phyloP scores from a whole-genome alignment of 2,113 vertebrate species.

The Bostrychus sinensis region DNA sequence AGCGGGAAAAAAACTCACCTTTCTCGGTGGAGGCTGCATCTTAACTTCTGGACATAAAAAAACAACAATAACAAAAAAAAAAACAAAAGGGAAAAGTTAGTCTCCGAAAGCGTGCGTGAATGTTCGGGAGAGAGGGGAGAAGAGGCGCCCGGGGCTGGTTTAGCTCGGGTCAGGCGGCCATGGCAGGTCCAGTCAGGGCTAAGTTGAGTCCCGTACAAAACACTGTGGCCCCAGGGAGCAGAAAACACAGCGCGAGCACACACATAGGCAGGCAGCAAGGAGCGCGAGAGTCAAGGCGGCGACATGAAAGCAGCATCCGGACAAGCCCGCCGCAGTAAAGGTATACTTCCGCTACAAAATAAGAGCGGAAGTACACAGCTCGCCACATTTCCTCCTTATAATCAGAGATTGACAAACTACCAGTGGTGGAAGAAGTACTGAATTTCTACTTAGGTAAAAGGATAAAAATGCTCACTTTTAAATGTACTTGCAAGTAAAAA shows the following conservation, averaged over 20 bases:
- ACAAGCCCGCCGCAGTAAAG: not conserved
- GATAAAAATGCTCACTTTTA: too few relatives aligned
- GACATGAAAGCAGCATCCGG: constrained; percentile 39
- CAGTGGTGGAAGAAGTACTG: too few relatives aligned
- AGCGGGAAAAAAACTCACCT: constrained; percentile 80
- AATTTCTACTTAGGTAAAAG: too few relatives aligned
- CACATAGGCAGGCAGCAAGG: rapidly evolving
- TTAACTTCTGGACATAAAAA: constrained; percentile 72
- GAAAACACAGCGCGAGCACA: constrained; percentile 53
- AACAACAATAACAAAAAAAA: too few relatives aligned
- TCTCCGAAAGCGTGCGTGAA: constrained; percentile 35
- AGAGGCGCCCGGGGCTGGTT: constrained; percentile 3
- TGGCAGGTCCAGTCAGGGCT: constrained; percentile 50
- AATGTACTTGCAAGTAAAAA: too few relatives aligned
- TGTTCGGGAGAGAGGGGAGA: constrained; percentile 1
- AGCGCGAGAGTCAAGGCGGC: constrained; percentile 24
- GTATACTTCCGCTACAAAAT: constrained; percentile 18
- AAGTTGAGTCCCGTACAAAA: constrained; percentile 69
- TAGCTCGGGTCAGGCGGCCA: constrained; percentile 63
- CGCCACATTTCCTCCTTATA: too few relatives aligned
- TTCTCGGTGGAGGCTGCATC: constrained; percentile 96
- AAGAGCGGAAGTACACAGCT: constrained; percentile 5
- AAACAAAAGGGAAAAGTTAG: constrained; percentile 51
- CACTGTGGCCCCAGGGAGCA: constrained; percentile 65
- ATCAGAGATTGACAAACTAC: too few relatives aligned